Conservation (phyloP, 2,797 vertebrate genomes). For the Clarias platycephalus region DNA sequence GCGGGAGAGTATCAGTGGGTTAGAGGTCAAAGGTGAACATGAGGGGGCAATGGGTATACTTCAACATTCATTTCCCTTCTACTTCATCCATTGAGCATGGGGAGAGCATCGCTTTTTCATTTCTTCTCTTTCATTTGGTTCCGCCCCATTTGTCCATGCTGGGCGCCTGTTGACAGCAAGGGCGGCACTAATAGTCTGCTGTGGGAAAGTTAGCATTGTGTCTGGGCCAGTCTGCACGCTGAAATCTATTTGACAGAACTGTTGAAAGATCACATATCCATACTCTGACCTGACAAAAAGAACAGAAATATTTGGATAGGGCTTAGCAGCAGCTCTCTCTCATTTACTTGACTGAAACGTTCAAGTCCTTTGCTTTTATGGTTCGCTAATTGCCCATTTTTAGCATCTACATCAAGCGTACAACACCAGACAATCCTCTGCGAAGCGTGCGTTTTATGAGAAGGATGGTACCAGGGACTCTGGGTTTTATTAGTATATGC, state of each 20-base stretch:
- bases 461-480: background rate
- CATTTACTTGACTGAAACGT: slow-evolving; percentile 22
- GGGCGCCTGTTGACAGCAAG: slow-evolving; percentile 69
- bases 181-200: slow-evolving; percentile 61
- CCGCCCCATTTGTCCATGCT: slow-evolving; percentile 65
- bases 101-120: slow-evolving; percentile 59
- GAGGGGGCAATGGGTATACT: slow-evolving; percentile 67
- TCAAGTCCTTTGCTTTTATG: slow-evolving; percentile 28
- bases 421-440: background rate
- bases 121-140: slow-evolving; percentile 63
- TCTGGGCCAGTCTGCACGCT: slow-evolving; percentile 50
- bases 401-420: background rate
- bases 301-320: slow-evolving; percentile 52
- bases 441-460: background rate
- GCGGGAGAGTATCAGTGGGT: slow-evolving; percentile 61
- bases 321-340: slow-evolving; percentile 12
- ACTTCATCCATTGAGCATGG: slow-evolving; percentile 63
- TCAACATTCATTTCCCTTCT: slow-evolving; percentile 73
- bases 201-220: slow-evolving; percentile 64
- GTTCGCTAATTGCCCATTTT: slow-evolving; percentile 16
- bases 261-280: slow-evolving; percentile 63
- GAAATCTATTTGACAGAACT: slow-evolving; percentile 57
- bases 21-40: slow-evolving; percentile 65
- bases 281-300: slow-evolving; percentile 52
- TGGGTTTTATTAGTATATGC: background rate